Conservation (phyloP, 2,888 invertebrate genomes). For the Acrobasis consociella region DNA sequence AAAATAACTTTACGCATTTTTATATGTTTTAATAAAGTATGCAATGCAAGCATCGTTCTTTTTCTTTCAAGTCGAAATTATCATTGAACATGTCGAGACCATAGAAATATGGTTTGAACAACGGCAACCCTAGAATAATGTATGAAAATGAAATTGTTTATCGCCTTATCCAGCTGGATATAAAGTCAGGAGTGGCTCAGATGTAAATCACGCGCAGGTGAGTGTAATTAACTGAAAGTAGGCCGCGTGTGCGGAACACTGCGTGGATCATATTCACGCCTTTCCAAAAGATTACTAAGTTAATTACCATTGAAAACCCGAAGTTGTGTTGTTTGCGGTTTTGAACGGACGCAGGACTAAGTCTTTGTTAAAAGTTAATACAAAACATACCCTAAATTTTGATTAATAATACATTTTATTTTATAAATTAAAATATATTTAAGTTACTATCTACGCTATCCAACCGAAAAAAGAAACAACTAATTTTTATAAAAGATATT, state of each 20-base stretch:
- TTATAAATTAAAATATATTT: too few species aligned
- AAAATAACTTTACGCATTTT: too few species aligned
- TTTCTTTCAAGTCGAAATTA: too few species aligned
- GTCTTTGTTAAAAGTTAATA: background rate
- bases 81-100: too few species aligned
- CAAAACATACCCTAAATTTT: too few species aligned
- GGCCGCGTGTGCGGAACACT: constrained; percentile 4
- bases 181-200: constrained; percentile 6
- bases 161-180: background rate
- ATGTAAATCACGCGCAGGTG: constrained; percentile 14
- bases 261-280: constrained; percentile 10
- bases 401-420: too few species aligned
- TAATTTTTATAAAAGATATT: too few species aligned
- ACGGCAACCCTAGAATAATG: constrained; percentile 3
- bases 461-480: too few species aligned
- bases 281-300: constrained; percentile 10
- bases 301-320: background rate
- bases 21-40: too few species aligned
- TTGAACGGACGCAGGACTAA: background rate
- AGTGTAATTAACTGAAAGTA: constrained; percentile 9
- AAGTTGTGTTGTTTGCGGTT: background rate
- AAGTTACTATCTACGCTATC: too few species aligned
- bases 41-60: too few species aligned
- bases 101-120: too few species aligned
- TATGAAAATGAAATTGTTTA: constrained; percentile 11